Evolutionary conservation across 2,888 invertebrate species (phyloP).

Genomic region (Diplazon laetatorius): DNA sequence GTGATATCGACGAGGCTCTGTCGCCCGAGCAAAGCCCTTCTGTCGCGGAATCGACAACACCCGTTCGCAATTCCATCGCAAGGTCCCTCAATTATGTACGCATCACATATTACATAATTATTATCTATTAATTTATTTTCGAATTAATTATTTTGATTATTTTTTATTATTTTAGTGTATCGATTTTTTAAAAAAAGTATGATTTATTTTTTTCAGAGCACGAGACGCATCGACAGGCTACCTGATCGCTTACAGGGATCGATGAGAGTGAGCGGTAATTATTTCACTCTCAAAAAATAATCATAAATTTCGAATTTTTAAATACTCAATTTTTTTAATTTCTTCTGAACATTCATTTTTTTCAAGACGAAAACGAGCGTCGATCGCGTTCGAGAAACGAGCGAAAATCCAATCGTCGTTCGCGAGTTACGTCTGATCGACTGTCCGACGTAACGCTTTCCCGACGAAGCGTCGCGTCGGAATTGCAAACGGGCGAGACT

Average conservation of each 20-base stretch:
- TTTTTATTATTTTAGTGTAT: neutral
- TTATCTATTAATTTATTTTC: neutral
- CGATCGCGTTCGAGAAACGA: conserved; percentile 67
- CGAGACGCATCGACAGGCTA: conserved; percentile 68
- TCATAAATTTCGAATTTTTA: neutral
- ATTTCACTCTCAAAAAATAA: neutral
- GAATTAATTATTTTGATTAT: neutral
- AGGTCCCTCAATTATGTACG: conserved; percentile 68
- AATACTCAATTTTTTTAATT: neutral
- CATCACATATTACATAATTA: conserved; percentile 6
- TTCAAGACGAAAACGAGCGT: conserved; percentile 62
- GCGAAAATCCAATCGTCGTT: conserved; percentile 69
- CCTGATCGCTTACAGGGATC: conserved; percentile 73
- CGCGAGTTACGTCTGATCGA: conserved; percentile 68
- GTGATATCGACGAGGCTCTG: conserved; percentile 74
- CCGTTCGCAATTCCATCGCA: conserved; percentile 38
- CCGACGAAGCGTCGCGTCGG: neutral
- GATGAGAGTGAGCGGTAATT: conserved; percentile 72
- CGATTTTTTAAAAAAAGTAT: too few relatives aligned
- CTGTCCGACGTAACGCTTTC: conserved; percentile 56
- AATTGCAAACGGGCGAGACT: conserved; percentile 54
- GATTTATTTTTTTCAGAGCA: conserved; percentile 68
- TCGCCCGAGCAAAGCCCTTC: conserved; percentile 66
- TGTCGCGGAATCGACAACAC: conserved; percentile 18
- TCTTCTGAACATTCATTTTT: too few relatives aligned